Base-by-base conservation (phyloP, 2,797 vertebrate species). In the Myotis vivesi region DNA sequence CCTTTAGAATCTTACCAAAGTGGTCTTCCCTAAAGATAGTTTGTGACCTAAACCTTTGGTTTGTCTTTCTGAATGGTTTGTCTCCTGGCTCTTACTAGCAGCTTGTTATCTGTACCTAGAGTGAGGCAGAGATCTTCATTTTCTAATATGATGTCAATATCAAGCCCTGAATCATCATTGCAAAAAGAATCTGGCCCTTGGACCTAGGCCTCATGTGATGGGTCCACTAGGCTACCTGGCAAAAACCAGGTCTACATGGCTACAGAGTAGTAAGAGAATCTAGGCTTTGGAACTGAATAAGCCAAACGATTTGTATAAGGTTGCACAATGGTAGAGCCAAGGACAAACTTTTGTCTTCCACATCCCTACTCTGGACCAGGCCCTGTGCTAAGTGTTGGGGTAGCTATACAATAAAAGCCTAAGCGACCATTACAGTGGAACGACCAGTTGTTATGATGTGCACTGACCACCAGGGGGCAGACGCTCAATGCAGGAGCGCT, bases 171-270 rank as follows among this genome's bases (percentile, higher is more conserved):
- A 62, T 22, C 36, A 55, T 62, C 51, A 46, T 0, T 68, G 41
- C 9, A 87, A 84, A 96, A 92, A 59, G 11, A 87, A 95, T 68
- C 55, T 79, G 38, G 68, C 59, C 20, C 59, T 76, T 77, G n/a
- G 20, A 36, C 44, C 64, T 64, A 69, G 22, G 57, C 71, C 25
- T 84, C 25, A 66, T 53, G 77, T 69, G 38, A 84, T 5, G 87
- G 16, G 23, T 15, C 53, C 53, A 90, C 53, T 85, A 84, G 33
- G 62, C 64, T 81, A 62, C 20, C 33, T n/a, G 13, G 46, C 68
- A 87, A 92, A 87, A 85, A 66, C 13, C 46, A 68, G 19, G 22
- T 76, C 41, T 77, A n/a, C 46, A 9, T 11, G 38, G 66, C 57
- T 69, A 1, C 64, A 92, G 33, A 83, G 10, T 25, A 64, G n/a